Percentiles rank a stretch among this genome's conserved stretches.
Conservation (phyloP, 2,888 invertebrate genomes). For the Conomelus anceps region DNA sequence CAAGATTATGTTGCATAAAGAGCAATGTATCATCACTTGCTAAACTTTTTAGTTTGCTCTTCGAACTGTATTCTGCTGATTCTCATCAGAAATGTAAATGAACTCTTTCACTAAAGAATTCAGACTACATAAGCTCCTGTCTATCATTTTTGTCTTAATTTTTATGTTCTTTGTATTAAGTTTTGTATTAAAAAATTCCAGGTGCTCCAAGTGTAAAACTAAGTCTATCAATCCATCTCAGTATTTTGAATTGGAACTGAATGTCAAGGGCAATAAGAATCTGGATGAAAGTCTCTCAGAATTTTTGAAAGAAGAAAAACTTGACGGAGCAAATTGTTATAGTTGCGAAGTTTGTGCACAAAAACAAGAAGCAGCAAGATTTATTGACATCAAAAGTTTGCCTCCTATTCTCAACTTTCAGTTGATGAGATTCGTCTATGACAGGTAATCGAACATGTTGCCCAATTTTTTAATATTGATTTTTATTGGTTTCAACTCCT, state of each 20-base stretch:
- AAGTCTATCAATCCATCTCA: slow-evolving; percentile 48
- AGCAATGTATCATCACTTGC: too few species aligned
- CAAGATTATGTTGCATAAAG: too few species aligned
- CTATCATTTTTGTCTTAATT: not conserved
- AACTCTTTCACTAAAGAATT: too few species aligned
- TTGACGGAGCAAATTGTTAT: slow-evolving; percentile 54
- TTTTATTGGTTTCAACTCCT: not conserved
- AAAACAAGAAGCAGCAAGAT: slow-evolving; percentile 52
- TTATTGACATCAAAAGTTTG: slow-evolving; percentile 48
- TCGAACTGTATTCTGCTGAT: too few species aligned
- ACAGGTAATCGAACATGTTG: slow-evolving; percentile 46
- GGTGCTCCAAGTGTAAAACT: slow-evolving; percentile 48
- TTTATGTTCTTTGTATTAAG: not conserved
- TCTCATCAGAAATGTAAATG: too few species aligned
- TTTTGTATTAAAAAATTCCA: slow-evolving; percentile 34
- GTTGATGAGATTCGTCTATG: slow-evolving; percentile 54
- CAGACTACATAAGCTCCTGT: not conserved
- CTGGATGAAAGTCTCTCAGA: slow-evolving; percentile 44
- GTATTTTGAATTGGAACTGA: slow-evolving; percentile 55
- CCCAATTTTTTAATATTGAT: not conserved
- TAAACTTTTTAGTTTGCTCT: too few species aligned
- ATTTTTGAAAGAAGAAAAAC: slow-evolving; percentile 51
- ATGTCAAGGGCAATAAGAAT: slow-evolving; percentile 46
- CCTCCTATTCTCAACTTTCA: slow-evolving; percentile 56
- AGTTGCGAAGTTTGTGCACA: slow-evolving; percentile 49